Evolutionary conservation across 2,113 vertebrate genomes (phyloP).

Genomic region (Lepisosteus oculatus): DNA sequence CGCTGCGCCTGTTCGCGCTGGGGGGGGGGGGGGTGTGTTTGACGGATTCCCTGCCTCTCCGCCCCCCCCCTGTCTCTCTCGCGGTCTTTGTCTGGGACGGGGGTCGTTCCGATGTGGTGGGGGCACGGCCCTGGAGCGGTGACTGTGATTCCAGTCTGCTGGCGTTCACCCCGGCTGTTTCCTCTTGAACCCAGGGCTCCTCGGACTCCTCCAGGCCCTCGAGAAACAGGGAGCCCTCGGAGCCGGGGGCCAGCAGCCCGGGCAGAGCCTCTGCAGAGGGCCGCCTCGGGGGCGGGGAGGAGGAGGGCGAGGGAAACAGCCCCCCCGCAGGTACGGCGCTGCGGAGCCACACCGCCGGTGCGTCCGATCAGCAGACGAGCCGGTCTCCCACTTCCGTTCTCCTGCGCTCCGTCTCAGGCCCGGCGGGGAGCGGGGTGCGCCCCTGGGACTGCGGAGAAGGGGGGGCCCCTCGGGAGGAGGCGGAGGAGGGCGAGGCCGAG

Average conservation of each 20-base stretch:
- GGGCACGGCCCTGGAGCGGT: too few relatives aligned
- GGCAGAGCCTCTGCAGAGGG: conserved; percentile 16
- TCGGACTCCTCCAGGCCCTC: conserved; percentile 49
- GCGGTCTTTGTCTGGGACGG: not conserved
- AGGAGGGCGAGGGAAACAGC: conserved; percentile 32
- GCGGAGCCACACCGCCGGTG: not conserved
- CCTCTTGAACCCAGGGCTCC: conserved; percentile 28
- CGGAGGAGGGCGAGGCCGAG: conserved; percentile 61
- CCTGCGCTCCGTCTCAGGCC: not conserved
- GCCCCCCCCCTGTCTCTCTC: not conserved
- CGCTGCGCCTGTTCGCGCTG: too few relatives aligned
- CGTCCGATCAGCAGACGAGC: too few relatives aligned
- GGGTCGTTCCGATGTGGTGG: too few relatives aligned
- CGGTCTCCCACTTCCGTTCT: too few relatives aligned
- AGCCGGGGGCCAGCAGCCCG: conserved; percentile 35
- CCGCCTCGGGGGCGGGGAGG: conserved; percentile 33
- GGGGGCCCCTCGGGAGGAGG: conserved; percentile 25
- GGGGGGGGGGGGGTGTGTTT: too few relatives aligned
- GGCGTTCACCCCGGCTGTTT: too few relatives aligned
- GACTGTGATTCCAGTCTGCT: too few relatives aligned
- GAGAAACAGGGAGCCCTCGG: conserved; percentile 53
- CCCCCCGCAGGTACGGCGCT: conserved; percentile 42
- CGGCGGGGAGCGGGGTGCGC: conserved; percentile 19
- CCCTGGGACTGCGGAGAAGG: conserved; percentile 47
- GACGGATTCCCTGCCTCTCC: too few relatives aligned